Base-by-base conservation (phyloP, 1,140 invertebrate genomes). In the Magallana ariakensis region DNA sequence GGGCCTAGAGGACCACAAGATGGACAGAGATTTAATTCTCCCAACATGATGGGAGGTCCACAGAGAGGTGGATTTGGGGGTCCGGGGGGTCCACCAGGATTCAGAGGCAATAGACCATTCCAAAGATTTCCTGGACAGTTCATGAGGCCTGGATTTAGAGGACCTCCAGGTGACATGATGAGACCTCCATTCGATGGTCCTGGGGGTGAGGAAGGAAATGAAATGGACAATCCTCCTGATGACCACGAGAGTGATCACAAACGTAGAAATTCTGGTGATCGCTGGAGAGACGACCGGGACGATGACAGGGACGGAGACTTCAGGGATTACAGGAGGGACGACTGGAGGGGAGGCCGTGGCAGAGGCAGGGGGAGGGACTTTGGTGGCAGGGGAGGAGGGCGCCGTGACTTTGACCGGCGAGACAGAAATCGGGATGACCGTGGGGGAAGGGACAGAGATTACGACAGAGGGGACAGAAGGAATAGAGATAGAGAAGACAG, bases 91-190 rank as follows among this genome's bases (percentile, higher is more conserved):
- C 66, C 66, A 11, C 66, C 66, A 33, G 66, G 66, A 10, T 70
- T 70, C n/a, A 83, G 87, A 83, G 87, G 87, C 5, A 86, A 86
- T 54, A 82, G 85, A 58, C 85, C 85, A 22, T 86, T 86, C 33
- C 85, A 81, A 62, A 62, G 85, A 66, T 86, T 86, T n/a, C 85
- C 85, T 53, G 85, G 85, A 9, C 66, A 82, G 16, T 86, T 86
- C 57, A 54, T 60, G 33, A 86, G 85, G 56, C 87, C 84, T 55
- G 84, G 87, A 53, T 88, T 88, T 80, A 66, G 85, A 57, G 87
- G 87, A 26, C 84, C 80, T 83, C 84, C 80, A 53, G 87, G 87
- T 10, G 84, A 84, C 22, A 85, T 85, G 53, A 83, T 81, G 84
- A 86, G 85, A 33, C 84, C 80, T 55, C 84, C 84, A 70, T 70